Percentiles rank a stretch among this genome's conserved stretches.
phyloP scores from a whole-genome alignment of 2,888 invertebrate genomes.

The Tubiluchus corallicola region DNA sequence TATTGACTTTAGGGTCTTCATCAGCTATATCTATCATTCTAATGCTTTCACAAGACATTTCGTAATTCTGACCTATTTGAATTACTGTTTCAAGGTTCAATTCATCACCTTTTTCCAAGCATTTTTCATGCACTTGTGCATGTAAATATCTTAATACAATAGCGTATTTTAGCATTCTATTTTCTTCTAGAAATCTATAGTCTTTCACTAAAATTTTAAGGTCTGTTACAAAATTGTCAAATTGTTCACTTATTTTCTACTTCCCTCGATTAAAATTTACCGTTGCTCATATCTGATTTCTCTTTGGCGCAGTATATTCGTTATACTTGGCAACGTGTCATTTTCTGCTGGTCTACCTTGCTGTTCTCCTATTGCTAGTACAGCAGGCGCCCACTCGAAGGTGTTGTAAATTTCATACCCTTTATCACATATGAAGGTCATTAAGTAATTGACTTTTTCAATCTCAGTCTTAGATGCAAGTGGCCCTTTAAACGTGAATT shows the following conservation, averaged over 20 bases:
- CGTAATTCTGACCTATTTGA: slow-evolving; percentile 7
- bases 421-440: slow-evolving; percentile 8
- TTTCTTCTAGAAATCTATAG: slow-evolving; percentile 2
- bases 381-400: slow-evolving; percentile 4
- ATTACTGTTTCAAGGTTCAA: slow-evolving; percentile 4
- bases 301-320: slow-evolving; percentile 5
- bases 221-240: slow-evolving; percentile 9
- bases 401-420: slow-evolving; percentile 5
- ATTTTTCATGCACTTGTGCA: slow-evolving; percentile 6
- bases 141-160: not conserved
- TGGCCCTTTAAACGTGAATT: slow-evolving; percentile 5
- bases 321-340: slow-evolving; percentile 4
- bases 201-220: slow-evolving; percentile 3
- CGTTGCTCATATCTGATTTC: slow-evolving; percentile 6
- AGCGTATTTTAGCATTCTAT: slow-evolving; percentile 6
- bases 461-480: not conserved
- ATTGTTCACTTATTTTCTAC: not conserved
- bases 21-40: slow-evolving; percentile 3
- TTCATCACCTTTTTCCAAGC: slow-evolving; percentile 7
- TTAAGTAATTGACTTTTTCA: slow-evolving; percentile 7
- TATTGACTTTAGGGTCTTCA: no score
- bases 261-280: slow-evolving; percentile 7
- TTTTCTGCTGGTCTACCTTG: not conserved
- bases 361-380: no score
- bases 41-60: slow-evolving; percentile 5